These are phyloP conservation scores for Phallusia fumigata DNA, from an alignment of 23 tunicate genomes.

Conservation along the genomic window DNA sequence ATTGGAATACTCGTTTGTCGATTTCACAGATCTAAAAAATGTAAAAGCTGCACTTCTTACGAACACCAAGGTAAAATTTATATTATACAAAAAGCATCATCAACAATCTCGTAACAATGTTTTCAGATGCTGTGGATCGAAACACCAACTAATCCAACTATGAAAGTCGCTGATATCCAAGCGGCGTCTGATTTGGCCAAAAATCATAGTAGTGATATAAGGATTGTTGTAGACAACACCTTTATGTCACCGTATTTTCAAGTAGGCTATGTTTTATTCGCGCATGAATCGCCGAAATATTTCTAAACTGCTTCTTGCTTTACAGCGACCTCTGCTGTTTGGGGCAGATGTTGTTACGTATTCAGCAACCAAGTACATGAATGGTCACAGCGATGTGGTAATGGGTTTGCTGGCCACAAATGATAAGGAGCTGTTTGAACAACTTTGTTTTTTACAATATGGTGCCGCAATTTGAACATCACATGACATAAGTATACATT, in stretches of 20 bases:
- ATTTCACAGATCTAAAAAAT: slow-evolving; percentile 60
- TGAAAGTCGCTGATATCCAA: slow-evolving; percentile 87
- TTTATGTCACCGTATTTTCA: slow-evolving; percentile 93
- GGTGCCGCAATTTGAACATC: slow-evolving; percentile 31
- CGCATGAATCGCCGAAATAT: background rate
- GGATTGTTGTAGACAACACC: slow-evolving; percentile 90
- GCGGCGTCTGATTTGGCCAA: slow-evolving; percentile 61
- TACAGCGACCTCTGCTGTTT: slow-evolving; percentile 79
- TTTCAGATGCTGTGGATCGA: slow-evolving; percentile 86
- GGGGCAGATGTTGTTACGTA: slow-evolving; percentile 92
- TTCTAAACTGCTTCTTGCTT: background rate
- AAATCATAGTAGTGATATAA: slow-evolving; percentile 25
- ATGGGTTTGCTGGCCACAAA: slow-evolving; percentile 85
- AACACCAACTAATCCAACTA: slow-evolving; percentile 89
- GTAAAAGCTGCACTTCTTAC: slow-evolving; percentile 73
- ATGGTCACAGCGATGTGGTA: slow-evolving; percentile 97
- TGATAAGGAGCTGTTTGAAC: slow-evolving; percentile 56
- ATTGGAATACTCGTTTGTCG: slow-evolving; percentile 78
- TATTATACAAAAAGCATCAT: no score
- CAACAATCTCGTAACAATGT: no score
- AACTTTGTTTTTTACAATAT: slow-evolving; percentile 80
- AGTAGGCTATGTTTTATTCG: no score
- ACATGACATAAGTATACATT: no score
- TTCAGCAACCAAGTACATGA: slow-evolving; percentile 98
- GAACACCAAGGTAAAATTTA: slow-evolving; percentile 76